Evolutionary conservation across 2,888 invertebrate species (phyloP), one percentile per base, ranked within the genome.

Genomic region (Cantharis nigra): DNA sequence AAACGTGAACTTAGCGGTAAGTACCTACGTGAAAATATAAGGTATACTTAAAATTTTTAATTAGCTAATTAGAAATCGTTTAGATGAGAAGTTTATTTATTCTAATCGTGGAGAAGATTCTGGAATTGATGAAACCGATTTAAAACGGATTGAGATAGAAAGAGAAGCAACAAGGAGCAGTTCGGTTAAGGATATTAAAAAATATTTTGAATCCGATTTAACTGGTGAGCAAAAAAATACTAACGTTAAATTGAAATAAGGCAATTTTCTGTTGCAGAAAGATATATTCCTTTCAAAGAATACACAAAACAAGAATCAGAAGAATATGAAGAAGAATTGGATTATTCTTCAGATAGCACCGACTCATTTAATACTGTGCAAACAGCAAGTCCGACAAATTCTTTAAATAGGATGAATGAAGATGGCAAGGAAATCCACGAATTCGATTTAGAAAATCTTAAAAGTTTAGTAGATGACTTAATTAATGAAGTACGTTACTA

Each of bases 281-380:
- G 23, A 62, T 73, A 73, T 69, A 23, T 62, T 62, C 23, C 73
- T 14, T 73, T 63, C 18, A n/a, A 73, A 63, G 33, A 65, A 16
- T 67, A n/a, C n/a, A n/a, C 7, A 49, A 49, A 9, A 9, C 49
- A 7, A 49, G 49, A 49, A n/a, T 0, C 13, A 2, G 49, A 49
- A n/a, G 49, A 49, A 49, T 7, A 13, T 49, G 64, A 64, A n/a
- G 65, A 67, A 67, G 20, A 26, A 26, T 1, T 16, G 23, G 65
- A 67, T n/a, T 20, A 67, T 67, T 67, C 26, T 0, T 67, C 65
- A 5, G 65, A 67, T 23, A 67, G 65, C n/a, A 26, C 65, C n/a
- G 49, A 9, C 2, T 67, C 65, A 3, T 67, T 26, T 9, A 26
- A 67, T 4, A 67, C 65, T 26, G 26, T 67, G 2, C 65, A 67